Percentiles rank a stretch among this genome's conserved stretches.
phyloP scores from a whole-genome alignment of 2,888 invertebrate genomes.

The Eupithecia inturbata region DNA sequence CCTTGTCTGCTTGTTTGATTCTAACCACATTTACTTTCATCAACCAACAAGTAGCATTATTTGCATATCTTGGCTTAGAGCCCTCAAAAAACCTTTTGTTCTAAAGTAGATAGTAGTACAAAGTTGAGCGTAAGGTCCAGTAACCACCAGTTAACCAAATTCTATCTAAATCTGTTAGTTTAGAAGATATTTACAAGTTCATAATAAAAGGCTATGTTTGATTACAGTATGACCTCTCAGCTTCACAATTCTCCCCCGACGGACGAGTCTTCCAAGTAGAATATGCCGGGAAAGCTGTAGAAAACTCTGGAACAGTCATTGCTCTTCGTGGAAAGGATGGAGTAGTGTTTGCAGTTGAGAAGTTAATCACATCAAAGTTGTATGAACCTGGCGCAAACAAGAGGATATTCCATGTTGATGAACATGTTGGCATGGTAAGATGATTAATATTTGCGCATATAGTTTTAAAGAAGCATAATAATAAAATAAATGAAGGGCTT shows the following conservation, averaged over 20 bases:
- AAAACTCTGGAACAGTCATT: conserved; percentile 98
- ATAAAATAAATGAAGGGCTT: not conserved
- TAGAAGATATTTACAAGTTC: not conserved
- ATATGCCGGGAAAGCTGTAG: conserved; percentile 99
- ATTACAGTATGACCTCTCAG: conserved; percentile 98
- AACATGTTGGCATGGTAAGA: conserved; percentile 95
- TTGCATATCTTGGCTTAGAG: not conserved
- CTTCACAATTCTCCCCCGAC: conserved; percentile 99
- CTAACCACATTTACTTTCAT: not conserved
- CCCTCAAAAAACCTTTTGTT: not conserved
- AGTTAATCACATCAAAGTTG: conserved; percentile 95
- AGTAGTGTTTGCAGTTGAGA: conserved; percentile 98
- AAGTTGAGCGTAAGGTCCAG: not conserved
- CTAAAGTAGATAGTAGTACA: not conserved
- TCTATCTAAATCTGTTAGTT: not conserved
- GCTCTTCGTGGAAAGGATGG: conserved; percentile 98
- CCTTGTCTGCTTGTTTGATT: not conserved
- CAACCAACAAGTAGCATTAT: not conserved
- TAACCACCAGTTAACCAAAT: no score
- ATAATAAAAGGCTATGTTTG: not conserved
- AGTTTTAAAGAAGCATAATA: no score
- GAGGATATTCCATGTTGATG: conserved; percentile 96
- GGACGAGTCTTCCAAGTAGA: conserved; percentile 99
- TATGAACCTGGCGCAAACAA: conserved; percentile 96
- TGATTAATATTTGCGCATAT: not conserved